phyloP scores from a whole-genome alignment of 2,888 invertebrate species.

The Escarpia spicata region DNA sequence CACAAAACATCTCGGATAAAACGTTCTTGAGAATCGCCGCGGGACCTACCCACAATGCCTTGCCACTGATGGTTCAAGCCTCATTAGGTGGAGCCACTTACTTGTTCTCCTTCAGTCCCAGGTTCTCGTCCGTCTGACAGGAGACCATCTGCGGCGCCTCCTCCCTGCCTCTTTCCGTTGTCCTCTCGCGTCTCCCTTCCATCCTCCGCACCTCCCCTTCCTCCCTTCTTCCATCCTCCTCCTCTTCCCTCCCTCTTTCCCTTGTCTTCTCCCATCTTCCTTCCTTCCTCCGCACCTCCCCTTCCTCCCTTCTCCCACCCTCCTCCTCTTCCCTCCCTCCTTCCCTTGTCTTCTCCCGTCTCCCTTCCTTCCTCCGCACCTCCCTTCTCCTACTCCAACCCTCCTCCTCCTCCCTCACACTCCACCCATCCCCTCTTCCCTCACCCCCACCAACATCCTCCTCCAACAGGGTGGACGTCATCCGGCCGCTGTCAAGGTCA shows the following conservation, averaged over 20 bases:
- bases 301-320: slow-evolving; percentile 29
- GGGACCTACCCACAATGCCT: too few relatives aligned
- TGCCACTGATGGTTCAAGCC: too few relatives aligned
- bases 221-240: slow-evolving; percentile 33
- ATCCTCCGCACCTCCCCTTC: neutral
- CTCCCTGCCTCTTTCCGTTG: neutral
- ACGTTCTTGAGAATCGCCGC: too few relatives aligned
- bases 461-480: neutral
- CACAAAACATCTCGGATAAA: too few relatives aligned
- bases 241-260: slow-evolving; percentile 36
- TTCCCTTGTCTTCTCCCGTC: slow-evolving; percentile 55
- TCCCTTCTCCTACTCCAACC: too few relatives aligned
- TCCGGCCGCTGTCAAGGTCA: neutral
- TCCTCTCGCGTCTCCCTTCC: neutral
- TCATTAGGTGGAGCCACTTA: neutral
- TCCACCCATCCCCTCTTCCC: too few relatives aligned
- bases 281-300: neutral
- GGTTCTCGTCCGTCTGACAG: slow-evolving; percentile 40
- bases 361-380: too few relatives aligned
- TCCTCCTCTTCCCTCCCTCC: slow-evolving; percentile 39
- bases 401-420: too few relatives aligned
- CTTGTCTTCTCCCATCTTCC: slow-evolving; percentile 39
- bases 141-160: slow-evolving; percentile 54
- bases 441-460: too few relatives aligned
- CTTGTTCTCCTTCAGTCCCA: slow-evolving; percentile 35